Evolutionary conservation across 2,888 invertebrate genomes (phyloP), one percentile per base, ranked within the genome.

Genomic region (Sminthurides aquaticus): DNA sequence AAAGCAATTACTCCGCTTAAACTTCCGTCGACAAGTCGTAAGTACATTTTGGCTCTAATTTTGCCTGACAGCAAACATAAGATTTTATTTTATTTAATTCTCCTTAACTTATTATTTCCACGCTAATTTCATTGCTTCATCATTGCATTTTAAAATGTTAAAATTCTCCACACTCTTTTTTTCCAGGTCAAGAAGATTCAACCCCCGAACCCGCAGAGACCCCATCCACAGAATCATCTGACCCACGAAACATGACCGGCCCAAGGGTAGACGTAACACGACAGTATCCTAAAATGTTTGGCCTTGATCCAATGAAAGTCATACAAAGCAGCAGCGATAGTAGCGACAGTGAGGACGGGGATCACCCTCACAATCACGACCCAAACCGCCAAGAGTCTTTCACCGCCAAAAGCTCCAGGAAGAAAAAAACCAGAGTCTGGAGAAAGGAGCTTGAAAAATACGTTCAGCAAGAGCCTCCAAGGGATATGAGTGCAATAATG

Each of bases 401-500:
- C 15, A 15, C 15, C 15, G 43, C 8, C 15, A 34, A 34, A 15
- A 34, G 8, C 8, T 34, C 43, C 5, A 34, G 43, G 43, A 11
- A 5, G 5, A 34, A 15, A 15, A 34, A 58, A 43, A 57, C 57
- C 28, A 61, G 54, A 57, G 43, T 27, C 56, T 64, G 49, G 26
- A 67, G 54, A 57, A 56, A 60, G 29, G 55, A 60, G 15, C 56
- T 60, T 20, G 60, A 57, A 29, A 55, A 60, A 25, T 24, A 57
- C 1, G 52, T 63, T 26, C 25, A 57, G 34, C 55, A 63, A n/a
- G 67, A 64, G 15, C 59, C 59, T 20, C 56, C 58, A n/a, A 49
- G 62, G 18, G 64, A 61, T 52, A 59, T 62, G 56, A 57, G 62
- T 28, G 58, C 65, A 2, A 65, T 68, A 18, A 68, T 61, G 64